Percentiles rank a stretch among this genome's conserved stretches.
These are phyloP conservation scores for Syngnathus scovelli DNA, from an alignment of 2,113 vertebrate genomes.

Conservation along the genomic window DNA sequence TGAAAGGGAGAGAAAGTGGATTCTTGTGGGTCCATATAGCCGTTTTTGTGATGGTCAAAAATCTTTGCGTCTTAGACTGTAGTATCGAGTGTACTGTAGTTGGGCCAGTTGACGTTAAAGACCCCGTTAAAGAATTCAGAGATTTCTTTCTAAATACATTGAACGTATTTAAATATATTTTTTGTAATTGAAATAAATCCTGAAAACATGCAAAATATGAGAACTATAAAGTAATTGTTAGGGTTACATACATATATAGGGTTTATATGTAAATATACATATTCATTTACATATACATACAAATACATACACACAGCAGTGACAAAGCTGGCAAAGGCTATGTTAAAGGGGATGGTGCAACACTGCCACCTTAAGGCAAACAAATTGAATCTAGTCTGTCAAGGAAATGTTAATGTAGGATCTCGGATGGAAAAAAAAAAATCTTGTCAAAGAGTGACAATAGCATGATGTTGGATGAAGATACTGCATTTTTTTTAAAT, in stretches of 20 bases:
- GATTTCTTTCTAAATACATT: too few relatives aligned
- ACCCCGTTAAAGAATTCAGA: too few relatives aligned
- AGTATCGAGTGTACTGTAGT: too few relatives aligned
- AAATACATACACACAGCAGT: not conserved
- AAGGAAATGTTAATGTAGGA: not conserved
- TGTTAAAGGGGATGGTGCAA: constrained; percentile 7
- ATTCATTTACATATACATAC: too few relatives aligned
- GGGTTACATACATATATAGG: too few relatives aligned
- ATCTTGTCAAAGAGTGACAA: not conserved
- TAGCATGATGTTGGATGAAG: not conserved
- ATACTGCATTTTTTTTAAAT: not conserved
- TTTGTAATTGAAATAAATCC: too few relatives aligned
- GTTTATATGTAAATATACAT: too few relatives aligned
- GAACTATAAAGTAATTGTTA: too few relatives aligned
- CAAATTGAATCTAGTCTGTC: not conserved
- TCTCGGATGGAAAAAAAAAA: too few relatives aligned
- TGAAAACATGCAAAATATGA: too few relatives aligned
- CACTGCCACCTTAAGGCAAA: constrained; percentile 55
- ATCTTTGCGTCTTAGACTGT: not conserved
- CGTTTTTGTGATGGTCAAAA: not conserved
- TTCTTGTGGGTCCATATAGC: not conserved
- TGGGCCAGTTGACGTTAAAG: not conserved
- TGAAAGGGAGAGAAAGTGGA: constrained; percentile 1
- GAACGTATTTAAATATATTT: too few relatives aligned
- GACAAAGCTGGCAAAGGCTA: not conserved